phyloP scores from a whole-genome alignment of 2,113 vertebrate species.

The Periophthalmodon schlosseri region DNA sequence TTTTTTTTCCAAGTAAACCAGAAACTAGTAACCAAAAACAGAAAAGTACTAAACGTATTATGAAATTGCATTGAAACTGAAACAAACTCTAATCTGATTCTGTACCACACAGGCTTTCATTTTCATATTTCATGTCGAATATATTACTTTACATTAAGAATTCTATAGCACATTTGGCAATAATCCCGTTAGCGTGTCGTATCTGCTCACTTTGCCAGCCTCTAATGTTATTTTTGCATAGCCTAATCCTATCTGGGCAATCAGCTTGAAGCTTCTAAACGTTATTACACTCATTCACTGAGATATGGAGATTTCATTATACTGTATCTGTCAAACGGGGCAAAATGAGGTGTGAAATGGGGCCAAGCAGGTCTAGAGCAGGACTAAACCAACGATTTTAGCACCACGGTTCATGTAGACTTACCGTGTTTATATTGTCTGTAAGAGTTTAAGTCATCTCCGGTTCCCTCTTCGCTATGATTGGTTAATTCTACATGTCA shows the following conservation, averaged over 20 bases:
- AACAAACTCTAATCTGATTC: not conserved
- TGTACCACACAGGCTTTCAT: not conserved
- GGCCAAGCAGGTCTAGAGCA: not conserved
- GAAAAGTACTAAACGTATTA: no score
- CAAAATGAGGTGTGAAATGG: not conserved
- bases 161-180: not conserved
- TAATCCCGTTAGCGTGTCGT: not conserved
- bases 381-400: not conserved
- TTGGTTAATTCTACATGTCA: no score
- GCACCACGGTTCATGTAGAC: no score
- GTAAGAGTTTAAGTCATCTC: no score
- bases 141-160: not conserved
- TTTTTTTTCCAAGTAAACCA: no score
- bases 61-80: no score
- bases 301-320: conserved; percentile 32
- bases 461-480: no score
- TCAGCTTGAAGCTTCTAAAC: not conserved
- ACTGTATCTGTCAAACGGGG: not conserved
- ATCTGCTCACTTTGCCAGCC: not conserved
- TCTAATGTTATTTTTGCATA: not conserved
- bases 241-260: not conserved
- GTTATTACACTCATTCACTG: conserved; percentile 4
- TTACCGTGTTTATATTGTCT: no score
- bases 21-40: no score
- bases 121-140: not conserved